Conservation (phyloP, 53 echinoderm and acorn worm genomes). For the Crossaster papposus region DNA sequence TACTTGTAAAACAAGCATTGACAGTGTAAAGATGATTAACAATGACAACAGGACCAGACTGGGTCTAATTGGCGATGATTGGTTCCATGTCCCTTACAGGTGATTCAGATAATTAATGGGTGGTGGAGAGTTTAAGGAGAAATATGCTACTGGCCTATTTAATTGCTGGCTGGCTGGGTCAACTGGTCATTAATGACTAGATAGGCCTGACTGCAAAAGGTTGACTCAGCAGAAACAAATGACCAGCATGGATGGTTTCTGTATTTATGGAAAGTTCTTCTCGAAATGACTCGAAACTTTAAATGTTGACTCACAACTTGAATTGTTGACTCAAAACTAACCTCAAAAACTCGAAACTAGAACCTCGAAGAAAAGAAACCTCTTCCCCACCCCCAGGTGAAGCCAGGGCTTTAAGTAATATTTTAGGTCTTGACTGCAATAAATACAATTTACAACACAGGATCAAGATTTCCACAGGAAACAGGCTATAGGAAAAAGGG, state of each 20-base stretch:
- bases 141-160: neutral
- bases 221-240: neutral
- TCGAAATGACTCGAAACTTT: no score
- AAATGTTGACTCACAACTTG: no score
- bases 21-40: constrained; percentile 24
- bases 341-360: no score
- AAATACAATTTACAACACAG: neutral
- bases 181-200: neutral
- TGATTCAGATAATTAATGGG: constrained; percentile 28
- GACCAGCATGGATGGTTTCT: neutral
- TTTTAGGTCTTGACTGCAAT: no score
- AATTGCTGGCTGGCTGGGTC: neutral
- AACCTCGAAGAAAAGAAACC: no score
- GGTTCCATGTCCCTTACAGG: constrained; percentile 16
- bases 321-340: neutral
- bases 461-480: neutral
- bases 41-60: constrained; percentile 6
- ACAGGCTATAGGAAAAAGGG: neutral
- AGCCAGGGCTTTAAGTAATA: neutral
- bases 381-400: neutral
- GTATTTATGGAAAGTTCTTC: neutral
- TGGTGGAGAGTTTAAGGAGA: neutral
- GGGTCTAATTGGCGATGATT: neutral
- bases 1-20: constrained; percentile 54
- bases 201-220: neutral